Percentiles rank a stretch among this genome's conserved stretches.
phyloP scores from a whole-genome alignment of 2,797 vertebrate species.

The Galagoides demidoff region DNA sequence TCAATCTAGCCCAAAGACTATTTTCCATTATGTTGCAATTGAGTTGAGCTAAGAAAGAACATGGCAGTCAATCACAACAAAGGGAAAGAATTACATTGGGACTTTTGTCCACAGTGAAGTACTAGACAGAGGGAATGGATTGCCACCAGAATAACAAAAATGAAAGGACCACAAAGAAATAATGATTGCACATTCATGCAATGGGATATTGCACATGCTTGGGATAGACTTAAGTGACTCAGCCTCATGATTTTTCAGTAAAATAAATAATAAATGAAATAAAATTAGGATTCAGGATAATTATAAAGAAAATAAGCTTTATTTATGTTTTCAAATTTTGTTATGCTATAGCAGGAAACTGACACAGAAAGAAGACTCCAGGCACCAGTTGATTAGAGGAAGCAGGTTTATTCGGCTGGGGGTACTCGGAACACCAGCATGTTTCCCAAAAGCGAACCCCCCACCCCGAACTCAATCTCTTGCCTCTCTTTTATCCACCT shows the following conservation, averaged over 20 bases:
- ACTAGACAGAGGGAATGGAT: neutral
- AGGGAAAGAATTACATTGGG: neutral
- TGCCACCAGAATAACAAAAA: neutral
- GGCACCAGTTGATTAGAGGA: too few species aligned
- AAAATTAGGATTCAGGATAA: neutral
- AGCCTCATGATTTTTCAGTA: neutral
- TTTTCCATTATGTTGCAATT: neutral
- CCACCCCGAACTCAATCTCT: too few species aligned
- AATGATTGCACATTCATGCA: neutral
- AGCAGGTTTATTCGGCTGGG: too few species aligned
- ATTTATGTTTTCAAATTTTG: neutral
- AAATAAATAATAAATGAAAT: slow-evolving; percentile 7
- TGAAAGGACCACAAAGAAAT: neutral
- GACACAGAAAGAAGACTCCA: too few species aligned
- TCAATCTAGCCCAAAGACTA: neutral
- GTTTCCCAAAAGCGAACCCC: too few species aligned
- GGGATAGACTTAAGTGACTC: neutral
- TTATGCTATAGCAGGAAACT: neutral
- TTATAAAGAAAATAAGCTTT: neutral
- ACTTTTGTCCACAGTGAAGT: neutral
- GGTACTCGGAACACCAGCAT: too few species aligned
- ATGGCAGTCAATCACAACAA: neutral
- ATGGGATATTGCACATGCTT: neutral
- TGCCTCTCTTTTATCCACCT: too few species aligned
- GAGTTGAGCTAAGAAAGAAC: neutral